A percentile compares a stretch with the other conserved stretches of the same genome.
Conservation (phyloP, 2,113 vertebrate species). For the Machaerirhynchus nigripectus region DNA sequence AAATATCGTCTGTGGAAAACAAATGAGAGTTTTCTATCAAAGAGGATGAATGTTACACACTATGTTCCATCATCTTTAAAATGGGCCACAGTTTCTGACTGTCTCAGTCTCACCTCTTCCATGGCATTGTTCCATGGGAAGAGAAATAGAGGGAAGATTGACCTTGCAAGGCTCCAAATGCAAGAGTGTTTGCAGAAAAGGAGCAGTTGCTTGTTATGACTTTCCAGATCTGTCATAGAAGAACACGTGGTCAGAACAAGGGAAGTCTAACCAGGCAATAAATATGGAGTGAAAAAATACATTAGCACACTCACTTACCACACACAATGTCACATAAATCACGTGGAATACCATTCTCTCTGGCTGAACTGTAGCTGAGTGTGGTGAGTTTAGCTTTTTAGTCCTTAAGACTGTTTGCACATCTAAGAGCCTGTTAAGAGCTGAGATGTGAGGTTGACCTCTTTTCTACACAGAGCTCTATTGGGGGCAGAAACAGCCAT, state of each 20-base stretch:
- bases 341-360: background rate
- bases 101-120: background rate
- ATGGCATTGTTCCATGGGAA: background rate
- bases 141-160: background rate
- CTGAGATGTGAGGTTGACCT: background rate
- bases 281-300: slow-evolving; percentile 5
- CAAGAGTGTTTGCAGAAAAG: slow-evolving; percentile 46
- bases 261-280: slow-evolving; percentile 5
- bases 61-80: background rate
- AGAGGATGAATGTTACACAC: background rate
- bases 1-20: background rate
- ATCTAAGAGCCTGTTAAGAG: slow-evolving; percentile 5
- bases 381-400: background rate
- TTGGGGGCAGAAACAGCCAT: background rate
- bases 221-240: slow-evolving; percentile 6
- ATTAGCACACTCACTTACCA: slow-evolving; percentile 15
- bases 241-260: background rate
- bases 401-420: background rate
- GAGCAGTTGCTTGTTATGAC: slow-evolving; percentile 49
- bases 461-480: background rate
- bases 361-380: background rate
- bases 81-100: background rate
- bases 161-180: background rate
- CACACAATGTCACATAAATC: slow-evolving; percentile 49
- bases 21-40: background rate